Conservation (phyloP, 2,113 vertebrate genomes). For the Eurypyga helias region DNA sequence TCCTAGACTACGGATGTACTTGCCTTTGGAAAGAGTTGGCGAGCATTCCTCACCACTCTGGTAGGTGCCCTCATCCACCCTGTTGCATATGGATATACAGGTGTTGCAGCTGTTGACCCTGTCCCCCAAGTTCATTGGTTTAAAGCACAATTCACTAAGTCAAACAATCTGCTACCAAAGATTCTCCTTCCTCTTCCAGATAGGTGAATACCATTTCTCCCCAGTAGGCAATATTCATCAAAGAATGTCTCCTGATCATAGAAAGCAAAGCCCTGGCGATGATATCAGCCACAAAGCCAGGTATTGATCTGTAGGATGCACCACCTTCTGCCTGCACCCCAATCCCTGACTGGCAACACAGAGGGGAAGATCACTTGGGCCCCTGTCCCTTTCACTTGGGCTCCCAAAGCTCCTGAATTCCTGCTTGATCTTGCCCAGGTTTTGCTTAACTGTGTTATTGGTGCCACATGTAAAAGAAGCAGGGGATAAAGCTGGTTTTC, state of each 20-base stretch:
- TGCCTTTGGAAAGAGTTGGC: not conserved
- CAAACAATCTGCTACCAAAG: not conserved
- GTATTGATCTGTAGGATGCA: not conserved
- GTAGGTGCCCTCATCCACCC: not conserved
- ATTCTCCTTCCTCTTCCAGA: not conserved
- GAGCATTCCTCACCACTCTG: not conserved
- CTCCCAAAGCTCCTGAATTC: not conserved
- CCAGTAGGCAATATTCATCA: fast-evolving
- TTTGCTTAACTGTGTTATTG: not conserved
- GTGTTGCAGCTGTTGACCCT: not conserved
- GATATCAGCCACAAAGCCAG: not conserved
- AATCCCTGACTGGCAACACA: not conserved
- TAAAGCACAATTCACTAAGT: not conserved
- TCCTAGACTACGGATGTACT: not conserved
- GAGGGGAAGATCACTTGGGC: not conserved
- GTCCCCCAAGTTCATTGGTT: not conserved
- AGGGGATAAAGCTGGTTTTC: not conserved
- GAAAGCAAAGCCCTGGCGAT: not conserved
- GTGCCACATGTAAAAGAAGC: not conserved
- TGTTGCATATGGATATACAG: not conserved
- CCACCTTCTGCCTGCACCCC: not conserved
- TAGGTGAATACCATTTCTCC: not conserved
- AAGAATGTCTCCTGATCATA: not conserved
- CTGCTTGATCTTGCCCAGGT: not conserved
- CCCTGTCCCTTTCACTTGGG: not conserved